Evolutionary conservation across 2,797 vertebrate genomes (phyloP).

Genomic region (Cyclopterus lumpus): DNA sequence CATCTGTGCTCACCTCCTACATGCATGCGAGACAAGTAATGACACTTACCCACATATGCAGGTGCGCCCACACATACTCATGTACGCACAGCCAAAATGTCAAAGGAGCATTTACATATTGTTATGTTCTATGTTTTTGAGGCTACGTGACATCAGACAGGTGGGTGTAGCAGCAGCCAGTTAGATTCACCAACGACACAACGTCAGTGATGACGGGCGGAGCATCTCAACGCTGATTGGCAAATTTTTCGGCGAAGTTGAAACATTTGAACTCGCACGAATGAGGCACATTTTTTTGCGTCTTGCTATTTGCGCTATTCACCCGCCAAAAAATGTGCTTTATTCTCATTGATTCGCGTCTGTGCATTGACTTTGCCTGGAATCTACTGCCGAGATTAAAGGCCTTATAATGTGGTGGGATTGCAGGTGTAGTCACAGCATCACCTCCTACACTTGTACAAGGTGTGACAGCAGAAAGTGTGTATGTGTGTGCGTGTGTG

Average conservation of each 20-base stretch:
- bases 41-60: not conserved
- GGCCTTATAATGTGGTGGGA: constrained; percentile 53
- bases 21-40: constrained; percentile 7
- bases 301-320: too few relatives aligned
- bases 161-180: too few relatives aligned
- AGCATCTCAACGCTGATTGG: too few relatives aligned
- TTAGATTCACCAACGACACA: too few relatives aligned
- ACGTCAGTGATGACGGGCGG: too few relatives aligned
- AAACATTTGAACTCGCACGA: too few relatives aligned
- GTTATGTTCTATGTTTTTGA: not conserved
- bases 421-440: constrained; percentile 59
- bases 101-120: constrained; percentile 20
- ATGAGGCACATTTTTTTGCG: too few relatives aligned
- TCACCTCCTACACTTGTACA: constrained; percentile 50
- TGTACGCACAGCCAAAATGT: not conserved
- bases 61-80: not conserved
- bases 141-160: constrained; percentile 15
- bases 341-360: too few relatives aligned
- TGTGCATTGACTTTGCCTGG: too few relatives aligned
- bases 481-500: not conserved
- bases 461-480: constrained; percentile 8
- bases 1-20: constrained; percentile 7
- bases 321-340: too few relatives aligned
- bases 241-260: too few relatives aligned
- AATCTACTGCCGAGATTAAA: not conserved